Base-by-base conservation (phyloP, 2,888 invertebrate species). In the Tethea ocularis region DNA sequence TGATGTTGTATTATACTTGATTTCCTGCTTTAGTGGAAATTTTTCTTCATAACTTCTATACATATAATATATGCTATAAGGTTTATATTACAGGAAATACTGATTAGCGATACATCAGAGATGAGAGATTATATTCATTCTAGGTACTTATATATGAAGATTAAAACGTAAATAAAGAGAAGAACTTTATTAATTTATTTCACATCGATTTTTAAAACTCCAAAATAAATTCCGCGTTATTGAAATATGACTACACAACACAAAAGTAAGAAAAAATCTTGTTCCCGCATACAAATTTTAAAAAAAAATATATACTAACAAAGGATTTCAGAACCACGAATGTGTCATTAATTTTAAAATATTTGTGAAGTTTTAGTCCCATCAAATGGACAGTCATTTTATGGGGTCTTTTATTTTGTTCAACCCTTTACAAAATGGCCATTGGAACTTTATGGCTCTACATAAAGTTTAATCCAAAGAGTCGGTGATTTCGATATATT, bases 341-440 rank as follows among this genome's bases (percentile, higher is more conserved):
- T 36, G 41, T 41, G 41, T 17, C 41, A 41, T 41, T 41, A 41
- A 41, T 38, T 41, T 41, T n/a, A n/a, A n/a, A n/a, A 41, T 41
- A 41, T 41, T 41, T 6, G 41, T 41, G 41, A 41, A 41, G 41
- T 41, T 41, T 17, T 41, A 41, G 41, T 7, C 41, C 41, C 41
- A 41, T 17, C 17, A n/a, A n/a, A 41, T 41, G 41, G 17, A 41
- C 41, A 17, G 41, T 41, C 41, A 41, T 41, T 41, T 41, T 41
- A 41, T 41, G n/a, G 38, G 38, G 38, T 38, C 38, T 38, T 38
- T 38, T 38, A 38, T 38, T 15, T 38, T 38, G 38, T 41, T 17
- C 41, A 41, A 41, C 41, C 41, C 41, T 41, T 41, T 17, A 17
- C 41, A 2, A n/a, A 41, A 41, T 41, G 41, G 7, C 41, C 17